Base-by-base conservation (phyloP, 2,888 invertebrate genomes). In the Leptinotarsa peninsularis region DNA sequence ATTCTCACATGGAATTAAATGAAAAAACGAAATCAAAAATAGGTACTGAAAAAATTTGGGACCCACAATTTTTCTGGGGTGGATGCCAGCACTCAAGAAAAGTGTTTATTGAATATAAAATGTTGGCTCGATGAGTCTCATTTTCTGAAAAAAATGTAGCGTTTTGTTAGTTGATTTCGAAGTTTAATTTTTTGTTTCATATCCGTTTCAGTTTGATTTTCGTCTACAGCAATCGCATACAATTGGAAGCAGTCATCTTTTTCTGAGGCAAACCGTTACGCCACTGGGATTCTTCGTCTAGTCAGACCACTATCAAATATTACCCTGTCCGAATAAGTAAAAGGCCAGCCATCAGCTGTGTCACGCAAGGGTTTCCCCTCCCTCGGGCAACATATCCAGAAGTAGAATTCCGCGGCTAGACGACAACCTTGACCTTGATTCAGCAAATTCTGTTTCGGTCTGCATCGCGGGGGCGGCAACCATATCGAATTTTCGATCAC, bases 361-460 rank as follows among this genome's bases (percentile, higher is more conserved):
- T 67, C 67, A 67, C 67, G 68, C 68, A 14, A 68, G 27, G 50
- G 63, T n/a, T 68, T 68, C 68, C 56, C 56, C 50, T 68, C 68
- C 68, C 52, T 68, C 43, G 50, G 14, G 23, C 54, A 15, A 15
- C 43, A 70, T 49, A 70, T 70, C 50, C 58, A 77, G 75, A 77
- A 77, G 75, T 73, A 70, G 75, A 77, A 77, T 77, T 75, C 68
- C 75, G 75, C 73, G 77, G 66, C 75, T 72, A 75, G 77, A 75
- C 77, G 73, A 56, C 67, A 70, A 75, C 75, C 77, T 77, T 75
- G 75, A 70, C 74, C 77, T 75, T 77, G 74, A 75, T 75, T 70
- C 49, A 10, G 58, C 27, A 56, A 54, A 70, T 60, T 63, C 49
- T 50, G 73, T 75, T 77, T 77, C 77, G 75, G 75, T 77, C 77